Evolutionary conservation across 2,113 vertebrate genomes (phyloP).

Genomic region (Tylochromis polylepis): DNA sequence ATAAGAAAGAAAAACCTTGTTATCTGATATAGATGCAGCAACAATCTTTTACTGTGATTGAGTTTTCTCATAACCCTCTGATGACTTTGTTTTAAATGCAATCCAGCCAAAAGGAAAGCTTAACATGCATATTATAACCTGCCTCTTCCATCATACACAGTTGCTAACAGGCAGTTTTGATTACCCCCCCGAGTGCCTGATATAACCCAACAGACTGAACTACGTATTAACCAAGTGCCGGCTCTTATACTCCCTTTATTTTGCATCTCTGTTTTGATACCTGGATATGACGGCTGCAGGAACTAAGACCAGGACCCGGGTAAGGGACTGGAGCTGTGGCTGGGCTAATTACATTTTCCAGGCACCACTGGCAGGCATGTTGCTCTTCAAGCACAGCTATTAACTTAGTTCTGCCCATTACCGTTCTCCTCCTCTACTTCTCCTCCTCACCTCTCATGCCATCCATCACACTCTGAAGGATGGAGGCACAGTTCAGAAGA

Average conservation of each 20-base stretch:
- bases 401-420: slow-evolving; percentile 70
- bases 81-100: not conserved
- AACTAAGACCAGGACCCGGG: not conserved
- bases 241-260: not conserved
- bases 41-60: not conserved
- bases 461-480: slow-evolving; percentile 38
- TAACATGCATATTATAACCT: not conserved
- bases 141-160: not conserved
- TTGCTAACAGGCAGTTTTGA: not conserved
- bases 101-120: not conserved
- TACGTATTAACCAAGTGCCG: not conserved
- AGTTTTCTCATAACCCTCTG: not conserved
- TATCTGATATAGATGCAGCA: not conserved
- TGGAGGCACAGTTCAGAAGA: not conserved
- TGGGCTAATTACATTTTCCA: slow-evolving; percentile 70
- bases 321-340: slow-evolving; percentile 7
- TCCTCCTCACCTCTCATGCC: not conserved
- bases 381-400: slow-evolving; percentile 63
- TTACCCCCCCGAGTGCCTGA: too few relatives aligned
- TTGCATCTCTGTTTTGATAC: not conserved
- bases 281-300: not conserved
- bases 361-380: slow-evolving; percentile 56
- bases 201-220: not conserved
- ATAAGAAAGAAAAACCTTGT: not conserved
- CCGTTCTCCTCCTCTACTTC: slow-evolving; percentile 16